These are phyloP conservation scores for Toxotes chatareus DNA, from an alignment of 2,113 vertebrate genomes.

Conservation along the genomic window DNA sequence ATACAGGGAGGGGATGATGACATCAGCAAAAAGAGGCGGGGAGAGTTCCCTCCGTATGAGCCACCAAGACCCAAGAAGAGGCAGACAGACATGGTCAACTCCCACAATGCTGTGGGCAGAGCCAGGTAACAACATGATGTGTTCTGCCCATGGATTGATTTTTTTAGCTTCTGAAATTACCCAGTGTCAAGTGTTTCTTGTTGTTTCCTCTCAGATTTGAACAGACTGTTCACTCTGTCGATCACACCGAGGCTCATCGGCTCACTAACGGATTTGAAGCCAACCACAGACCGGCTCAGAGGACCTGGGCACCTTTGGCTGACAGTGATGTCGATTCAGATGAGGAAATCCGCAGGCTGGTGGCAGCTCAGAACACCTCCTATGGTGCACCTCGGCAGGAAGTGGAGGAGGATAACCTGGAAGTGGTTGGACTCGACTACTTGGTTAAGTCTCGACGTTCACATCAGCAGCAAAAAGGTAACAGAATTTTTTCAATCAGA, in stretches of 20 bases:
- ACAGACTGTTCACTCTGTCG: neutral
- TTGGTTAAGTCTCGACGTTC: constrained; percentile 72
- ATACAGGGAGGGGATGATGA: constrained; percentile 84
- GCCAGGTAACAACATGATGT: constrained; percentile 27
- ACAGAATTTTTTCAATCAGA: neutral
- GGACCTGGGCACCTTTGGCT: neutral
- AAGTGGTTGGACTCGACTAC: constrained; percentile 89
- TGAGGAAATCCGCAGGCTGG: constrained; percentile 84
- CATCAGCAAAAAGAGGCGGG: constrained; percentile 87
- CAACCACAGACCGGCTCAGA: neutral
- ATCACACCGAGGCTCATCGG: neutral
- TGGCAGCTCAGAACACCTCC: constrained; percentile 68
- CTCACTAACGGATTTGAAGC: constrained; percentile 22
- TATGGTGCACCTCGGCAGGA: constrained; percentile 40
- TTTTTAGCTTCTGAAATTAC: too few relatives aligned
- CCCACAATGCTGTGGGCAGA: neutral
- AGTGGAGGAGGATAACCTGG: constrained; percentile 77
- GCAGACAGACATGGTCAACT: neutral
- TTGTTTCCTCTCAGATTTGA: constrained; percentile 29
- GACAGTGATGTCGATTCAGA: constrained; percentile 86
- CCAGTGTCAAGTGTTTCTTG: neutral
- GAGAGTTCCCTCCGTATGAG: constrained; percentile 83
- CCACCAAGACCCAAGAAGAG: constrained; percentile 61
- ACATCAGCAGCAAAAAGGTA: constrained; percentile 62
- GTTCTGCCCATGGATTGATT: neutral